Evolutionary conservation across 2,113 vertebrate species (phyloP), one percentile per base, ranked within the genome.

Genomic region (Halcyon senegalensis): DNA sequence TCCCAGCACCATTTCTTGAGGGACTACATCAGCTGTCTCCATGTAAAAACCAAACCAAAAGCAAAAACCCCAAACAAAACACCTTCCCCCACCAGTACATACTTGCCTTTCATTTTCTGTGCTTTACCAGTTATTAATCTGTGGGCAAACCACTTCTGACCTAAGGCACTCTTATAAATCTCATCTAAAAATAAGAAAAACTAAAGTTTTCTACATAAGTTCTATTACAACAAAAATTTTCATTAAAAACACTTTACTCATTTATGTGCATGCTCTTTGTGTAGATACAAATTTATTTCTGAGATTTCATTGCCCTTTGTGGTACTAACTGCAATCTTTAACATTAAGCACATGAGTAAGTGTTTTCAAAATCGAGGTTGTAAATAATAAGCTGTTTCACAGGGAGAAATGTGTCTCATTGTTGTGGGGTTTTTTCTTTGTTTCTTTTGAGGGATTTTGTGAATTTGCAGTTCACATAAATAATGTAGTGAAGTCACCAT

Each of bases 401-500:
- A 48, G 72, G 33, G 64, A 93, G 72, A 90, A 94, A 89, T 77
- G 60, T 63, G 64, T 67, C 79, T 78, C 33, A 78, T 51, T 96
- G 79, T 94, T 96, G 93, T 94, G 92, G 24, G 48, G 82, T 5
- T 69, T 90, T 78, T 85, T 89, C 69, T 96, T 96, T 95, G 84
- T 95, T 95, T 97, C 75, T 96, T 96, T 96, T 96, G 82, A 96
- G 91, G 50, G 75, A 63, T 90, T 93, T 67, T 94, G 46, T 81
- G 89, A 94, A 96, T 95, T 93, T 96, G 84, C 39, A 72, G 68
- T 68, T 86, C 92, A 87, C 75, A 78, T 90, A 93, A 96, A 92
- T 93, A 75, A 89, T 73, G 78, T 86, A 76, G 31, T 93, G 91
- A 91, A 63, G 83, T 59, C 0, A 0, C 33, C 51, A 88, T 93